Conservation (phyloP, 2,113 vertebrate genomes). For the Bambusicola thoracicus region DNA sequence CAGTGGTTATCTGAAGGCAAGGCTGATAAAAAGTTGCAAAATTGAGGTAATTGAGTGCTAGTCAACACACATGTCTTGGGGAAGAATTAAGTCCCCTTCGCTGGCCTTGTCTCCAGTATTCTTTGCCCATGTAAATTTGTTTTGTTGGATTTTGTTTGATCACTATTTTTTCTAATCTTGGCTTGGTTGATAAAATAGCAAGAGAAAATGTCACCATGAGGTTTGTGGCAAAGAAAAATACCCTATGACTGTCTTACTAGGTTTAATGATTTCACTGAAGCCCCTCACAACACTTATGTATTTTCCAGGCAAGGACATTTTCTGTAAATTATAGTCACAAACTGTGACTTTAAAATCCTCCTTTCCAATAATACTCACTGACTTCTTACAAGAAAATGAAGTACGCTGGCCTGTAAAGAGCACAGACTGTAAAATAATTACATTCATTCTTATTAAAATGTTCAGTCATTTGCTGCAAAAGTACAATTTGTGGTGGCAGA, state of each 20-base stretch:
- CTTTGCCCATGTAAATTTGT: neutral
- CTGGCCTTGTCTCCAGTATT: neutral
- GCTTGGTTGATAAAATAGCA: neutral
- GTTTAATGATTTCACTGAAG: conserved; percentile 17
- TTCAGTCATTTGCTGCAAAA: conserved; percentile 72
- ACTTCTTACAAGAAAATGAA: conserved; percentile 64
- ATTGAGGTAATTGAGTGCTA: neutral
- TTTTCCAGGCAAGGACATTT: conserved; percentile 54
- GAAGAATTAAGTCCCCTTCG: neutral
- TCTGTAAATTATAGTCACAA: conserved; percentile 42
- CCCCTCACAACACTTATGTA: neutral
- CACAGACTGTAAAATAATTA: conserved; percentile 76
- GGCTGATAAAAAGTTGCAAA: neutral
- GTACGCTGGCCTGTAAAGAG: conserved; percentile 60
- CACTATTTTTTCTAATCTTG: neutral
- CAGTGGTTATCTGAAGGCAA: neutral
- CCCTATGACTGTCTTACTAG: neutral
- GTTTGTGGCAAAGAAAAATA: neutral
- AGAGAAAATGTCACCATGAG: neutral
- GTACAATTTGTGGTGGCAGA: conserved; percentile 72
- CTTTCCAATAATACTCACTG: conserved; percentile 60
- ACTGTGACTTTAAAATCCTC: conserved; percentile 37
- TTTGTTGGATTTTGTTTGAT: neutral
- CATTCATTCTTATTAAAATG: conserved; percentile 77
- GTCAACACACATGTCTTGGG: neutral